Evolutionary conservation across 2,113 vertebrate genomes (phyloP), one percentile per base, ranked within the genome.

Genomic region (Heliornis fulica): DNA sequence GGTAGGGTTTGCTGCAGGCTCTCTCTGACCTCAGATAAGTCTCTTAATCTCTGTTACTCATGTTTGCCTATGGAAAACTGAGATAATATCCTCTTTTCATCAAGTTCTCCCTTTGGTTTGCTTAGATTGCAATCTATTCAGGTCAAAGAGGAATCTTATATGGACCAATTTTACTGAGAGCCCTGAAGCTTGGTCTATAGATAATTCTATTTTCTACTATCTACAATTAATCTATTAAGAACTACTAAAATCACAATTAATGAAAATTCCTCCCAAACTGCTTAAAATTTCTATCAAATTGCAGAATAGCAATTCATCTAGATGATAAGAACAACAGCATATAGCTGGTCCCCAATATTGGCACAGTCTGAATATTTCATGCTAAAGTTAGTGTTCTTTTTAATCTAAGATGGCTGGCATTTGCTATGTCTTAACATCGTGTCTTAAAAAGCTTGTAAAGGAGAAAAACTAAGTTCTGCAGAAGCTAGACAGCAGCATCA

Each of bases 61-160:
- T 69, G 34, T 89, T 87, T 13, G 63, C 40, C 74, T 76, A 9
- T 68, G 60, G 71, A 64, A 95, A 80, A 48, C 17, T 40, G 76
- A 68, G 79, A 80, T 95, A 87, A 91, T 81, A 90, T 69, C 84
- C 64, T 82, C 41, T 94, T 89, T 91, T 82, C 80, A 63, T 94
- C 91, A 91, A 91, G 8, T 82, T 87, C 51, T 93, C 28, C 43
- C 61, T 89, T 94, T 79, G 43, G 65, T 94, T 94, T 92, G 64
- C 40, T 92, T 83, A 74, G 85, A 93, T 90, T 92, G 34, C 48
- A 64, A 90, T 96, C 92, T 94, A 83, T 96, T 92, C 79, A 82
- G 94, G 93, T 90, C 94, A 95, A 75, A 90, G 83, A 94, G 84
- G 83, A 65, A 40, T 82, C 41, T 90, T 72, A 50, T 32, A 48